Conservation (phyloP, 1,140 invertebrate genomes). For the Platorchestia sp. region DNA sequence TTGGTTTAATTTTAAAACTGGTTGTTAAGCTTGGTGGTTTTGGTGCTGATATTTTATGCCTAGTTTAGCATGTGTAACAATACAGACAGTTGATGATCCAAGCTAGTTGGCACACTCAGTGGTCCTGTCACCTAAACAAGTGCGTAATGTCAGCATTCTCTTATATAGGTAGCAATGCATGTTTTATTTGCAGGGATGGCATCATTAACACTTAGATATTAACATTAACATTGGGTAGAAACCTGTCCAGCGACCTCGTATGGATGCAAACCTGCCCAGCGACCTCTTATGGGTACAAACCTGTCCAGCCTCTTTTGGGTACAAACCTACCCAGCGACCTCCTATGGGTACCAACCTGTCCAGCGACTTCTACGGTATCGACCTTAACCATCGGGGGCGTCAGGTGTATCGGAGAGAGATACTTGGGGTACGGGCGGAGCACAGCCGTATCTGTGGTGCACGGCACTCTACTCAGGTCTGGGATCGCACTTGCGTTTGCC, state of each 20-base stretch:
- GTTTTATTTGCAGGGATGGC: not conserved
- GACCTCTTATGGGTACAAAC: no score
- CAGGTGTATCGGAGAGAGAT: slow-evolving; percentile 18
- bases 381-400: not conserved
- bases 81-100: not conserved
- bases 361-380: not conserved
- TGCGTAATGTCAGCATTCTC: not conserved
- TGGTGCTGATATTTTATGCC: not conserved
- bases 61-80: not conserved
- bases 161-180: not conserved
- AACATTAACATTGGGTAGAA: no score
- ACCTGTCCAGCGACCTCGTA: no score
- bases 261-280: no score
- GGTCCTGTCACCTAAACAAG: not conserved
- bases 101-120: not conserved
- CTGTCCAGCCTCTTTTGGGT: no score
- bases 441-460: slow-evolving; percentile 35
- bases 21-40: not conserved
- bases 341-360: no score
- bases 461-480: slow-evolving; percentile 23
- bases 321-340: no score
- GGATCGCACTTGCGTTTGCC: not conserved
- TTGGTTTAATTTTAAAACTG: not conserved
- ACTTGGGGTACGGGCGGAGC: not conserved
- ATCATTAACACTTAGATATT: no score